Evolutionary conservation across 2,113 vertebrate species (phyloP).

Genomic region (Tamias sibiricus): DNA sequence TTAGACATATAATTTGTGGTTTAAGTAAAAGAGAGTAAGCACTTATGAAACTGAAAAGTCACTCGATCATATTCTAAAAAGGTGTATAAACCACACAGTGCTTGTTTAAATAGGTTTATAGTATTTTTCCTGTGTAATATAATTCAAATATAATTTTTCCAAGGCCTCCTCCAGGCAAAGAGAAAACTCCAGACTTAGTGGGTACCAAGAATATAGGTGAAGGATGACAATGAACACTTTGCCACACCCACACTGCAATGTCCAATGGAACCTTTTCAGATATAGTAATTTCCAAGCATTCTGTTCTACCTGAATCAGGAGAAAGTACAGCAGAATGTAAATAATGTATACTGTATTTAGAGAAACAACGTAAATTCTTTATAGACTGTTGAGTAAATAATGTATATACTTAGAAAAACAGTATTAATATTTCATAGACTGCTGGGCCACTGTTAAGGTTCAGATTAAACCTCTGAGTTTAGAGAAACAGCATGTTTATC

Average conservation of each 20-base stretch:
- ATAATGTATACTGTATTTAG: slow-evolving; percentile 82
- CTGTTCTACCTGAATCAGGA: slow-evolving; percentile 72
- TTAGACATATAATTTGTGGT: neutral
- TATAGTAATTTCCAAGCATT: slow-evolving; percentile 34
- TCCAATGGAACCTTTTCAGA: slow-evolving; percentile 7
- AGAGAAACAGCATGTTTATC: slow-evolving; percentile 76
- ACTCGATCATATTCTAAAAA: neutral
- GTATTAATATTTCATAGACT: slow-evolving; percentile 80
- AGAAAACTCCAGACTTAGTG: neutral
- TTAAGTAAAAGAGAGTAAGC: neutral
- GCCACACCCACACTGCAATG: neutral
- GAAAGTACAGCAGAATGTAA: slow-evolving; percentile 75
- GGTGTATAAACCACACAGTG: fast-evolving
- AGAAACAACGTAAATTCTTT: slow-evolving; percentile 82
- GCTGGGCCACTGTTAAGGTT: slow-evolving; percentile 70
- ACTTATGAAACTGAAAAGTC: neutral
- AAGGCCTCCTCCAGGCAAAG: neutral
- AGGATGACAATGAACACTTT: neutral
- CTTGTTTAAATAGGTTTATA: neutral
- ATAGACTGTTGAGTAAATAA: slow-evolving; percentile 82
- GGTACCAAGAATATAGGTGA: neutral
- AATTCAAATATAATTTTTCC: neutral
- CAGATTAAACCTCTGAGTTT: slow-evolving; percentile 77
- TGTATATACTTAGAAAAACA: slow-evolving; percentile 83
- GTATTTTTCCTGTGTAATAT: neutral